Evolutionary conservation across 2,113 vertebrate genomes (phyloP), one percentile per base, ranked within the genome.

Genomic region (Tringa solitaria): DNA sequence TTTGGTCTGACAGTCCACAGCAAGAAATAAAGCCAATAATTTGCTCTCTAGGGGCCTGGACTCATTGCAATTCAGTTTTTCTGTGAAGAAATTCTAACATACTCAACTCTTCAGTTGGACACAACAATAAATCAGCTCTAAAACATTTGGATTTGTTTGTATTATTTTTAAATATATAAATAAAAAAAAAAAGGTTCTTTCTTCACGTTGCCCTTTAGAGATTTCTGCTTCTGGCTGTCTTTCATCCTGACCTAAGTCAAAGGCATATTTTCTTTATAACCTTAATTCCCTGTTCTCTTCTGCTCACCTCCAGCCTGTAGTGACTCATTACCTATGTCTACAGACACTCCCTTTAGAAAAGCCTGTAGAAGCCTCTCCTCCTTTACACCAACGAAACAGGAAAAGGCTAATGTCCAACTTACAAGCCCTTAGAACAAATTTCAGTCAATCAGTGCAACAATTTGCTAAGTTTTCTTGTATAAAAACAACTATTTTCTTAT

Each of bases 271-370:
- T 87, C 39, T 84, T 77, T 70, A 61, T 27, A 75, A 60, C 56
- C n/a, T 75, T 81, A 85, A 85, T 65, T 94, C 51, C 67, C 63
- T 61, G 16, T 21, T 83, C 67, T 41, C 72, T 80, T 27, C 65
- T 20, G 33, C 17, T 91, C 10, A 39, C 16, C 61, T 67, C 14
- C 33, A 72, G 48, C 6, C 64, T 86, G 22, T 9, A 75, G 45
- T 90, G 89, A 93, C 84, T 94, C 84, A 88, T 81, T 87, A 91
- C 68, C 33, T 79, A 19, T 92, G 87, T 86, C 78, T 57, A 90
- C 64, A 94, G 72, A 37, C 81, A 91, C 60, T 84, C 64, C 84
- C 90, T 78, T 83, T 45, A 92, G 60, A 91, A 89, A 90, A 67
- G 64, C 43, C 57, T 61, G 35, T 2, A 89, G 68, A 89, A 92